Conservation (phyloP, 2,888 invertebrate genomes). For the Eristalis intricaria region DNA sequence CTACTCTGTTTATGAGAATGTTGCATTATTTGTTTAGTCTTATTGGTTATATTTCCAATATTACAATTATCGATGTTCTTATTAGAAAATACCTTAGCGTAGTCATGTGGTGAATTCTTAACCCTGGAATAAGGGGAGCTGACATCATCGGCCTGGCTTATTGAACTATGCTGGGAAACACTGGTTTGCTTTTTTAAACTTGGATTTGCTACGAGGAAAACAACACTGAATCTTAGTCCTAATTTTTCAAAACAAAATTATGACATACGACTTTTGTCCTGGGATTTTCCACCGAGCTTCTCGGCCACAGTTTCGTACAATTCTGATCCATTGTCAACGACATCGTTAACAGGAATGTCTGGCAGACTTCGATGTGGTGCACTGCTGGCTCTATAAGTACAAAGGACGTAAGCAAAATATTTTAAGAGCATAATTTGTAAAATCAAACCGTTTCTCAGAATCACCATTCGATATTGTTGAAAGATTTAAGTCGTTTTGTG, state of each 20-base stretch:
- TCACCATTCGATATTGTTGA: slow-evolving; percentile 80
- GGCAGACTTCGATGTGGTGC: slow-evolving; percentile 89
- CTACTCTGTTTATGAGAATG: background rate
- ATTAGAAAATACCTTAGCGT: slow-evolving; percentile 82
- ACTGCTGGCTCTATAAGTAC: slow-evolving; percentile 79
- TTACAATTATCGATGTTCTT: background rate
- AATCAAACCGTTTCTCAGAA: slow-evolving; percentile 78
- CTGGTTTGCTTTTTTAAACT: slow-evolving; percentile 82
- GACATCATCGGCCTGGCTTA: slow-evolving; percentile 83
- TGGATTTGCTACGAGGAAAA: slow-evolving; percentile 76
- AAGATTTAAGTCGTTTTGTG: slow-evolving; percentile 79
- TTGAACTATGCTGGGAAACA: slow-evolving; percentile 84
- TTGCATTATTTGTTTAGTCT: too few relatives aligned
- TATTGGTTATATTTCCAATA: too few relatives aligned
- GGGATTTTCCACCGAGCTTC: slow-evolving; percentile 81
- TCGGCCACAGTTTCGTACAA: slow-evolving; percentile 92
- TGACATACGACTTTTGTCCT: slow-evolving; percentile 79
- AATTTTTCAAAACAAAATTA: background rate
- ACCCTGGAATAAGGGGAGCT: slow-evolving; percentile 86
- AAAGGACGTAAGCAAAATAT: background rate
- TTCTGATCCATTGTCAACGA: slow-evolving; percentile 89
- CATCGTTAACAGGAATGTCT: slow-evolving; percentile 89
- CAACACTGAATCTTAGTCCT: background rate
- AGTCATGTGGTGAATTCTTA: slow-evolving; percentile 85
- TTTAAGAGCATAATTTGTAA: background rate